Evolutionary conservation across 1,140 invertebrate species (phyloP), one percentile per base, ranked within the genome.

Genomic region (Leptinotarsa lineolata): DNA sequence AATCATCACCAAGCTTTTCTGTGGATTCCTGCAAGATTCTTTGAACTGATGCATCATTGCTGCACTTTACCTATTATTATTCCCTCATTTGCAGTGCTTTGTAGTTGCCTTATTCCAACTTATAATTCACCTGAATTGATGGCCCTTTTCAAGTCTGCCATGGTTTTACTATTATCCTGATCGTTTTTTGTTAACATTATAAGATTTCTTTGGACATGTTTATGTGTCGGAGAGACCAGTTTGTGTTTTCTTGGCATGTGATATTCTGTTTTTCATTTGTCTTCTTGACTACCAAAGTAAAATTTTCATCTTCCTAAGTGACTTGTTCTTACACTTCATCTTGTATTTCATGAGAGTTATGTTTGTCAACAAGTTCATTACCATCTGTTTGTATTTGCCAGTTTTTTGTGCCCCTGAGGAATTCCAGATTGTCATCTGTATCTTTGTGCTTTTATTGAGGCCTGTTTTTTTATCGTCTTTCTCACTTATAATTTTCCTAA

Each of bases 41-140:
- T 58, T 58, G 54, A 6, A 16, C 48, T 16, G 11, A 13, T 16
- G 11, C 54, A 58, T 58, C 54, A 58, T 58, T 58, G 3, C 54
- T 58, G 54, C 54, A 58, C 18, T 54, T 54, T n/a, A n/a, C n/a
- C n/a, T 16, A 54, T 11, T 12, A 54, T 54, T 54, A 54, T 54
- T 12, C 48, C 48, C 16, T 16, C 3, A 58, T 58, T 58, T 54
- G 48, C 18, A n/a, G n/a, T n/a, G n/a, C n/a, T n/a, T n/a, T n/a
- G n/a, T n/a, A 58, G 54, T 58, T 58, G 54, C 18, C 54, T 58
- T 58, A 58, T 58, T 58, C 54, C 54, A 16, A 58, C 54, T 58
- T 2, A 58, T 58, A 58, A 58, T 18, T 58, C 54, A 15, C 54
- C 54, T 16, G 3, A 3, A 18, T 58, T 3, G 18, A 58, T 58